Conservation (phyloP, 2,113 vertebrate genomes). For the Dasyornis broadbenti region DNA sequence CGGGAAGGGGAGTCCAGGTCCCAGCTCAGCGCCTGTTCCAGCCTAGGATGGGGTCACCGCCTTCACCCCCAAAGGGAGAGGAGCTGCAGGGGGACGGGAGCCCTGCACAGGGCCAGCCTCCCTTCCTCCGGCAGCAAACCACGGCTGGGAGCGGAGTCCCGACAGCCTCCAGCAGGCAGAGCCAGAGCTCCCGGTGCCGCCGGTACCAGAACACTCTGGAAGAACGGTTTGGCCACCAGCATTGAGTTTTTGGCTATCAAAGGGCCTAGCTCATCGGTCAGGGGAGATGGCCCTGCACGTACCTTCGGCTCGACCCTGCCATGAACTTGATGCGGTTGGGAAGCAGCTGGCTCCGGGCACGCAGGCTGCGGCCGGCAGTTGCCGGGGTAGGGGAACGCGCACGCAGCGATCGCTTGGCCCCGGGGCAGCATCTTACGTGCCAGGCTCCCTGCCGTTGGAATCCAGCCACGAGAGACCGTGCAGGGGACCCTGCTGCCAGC, state of each 20-base stretch:
- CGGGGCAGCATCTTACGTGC: slow-evolving; percentile 11
- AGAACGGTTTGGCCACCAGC: neutral
- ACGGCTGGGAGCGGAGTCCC: neutral
- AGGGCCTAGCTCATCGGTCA: neutral
- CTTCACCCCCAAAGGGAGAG: neutral
- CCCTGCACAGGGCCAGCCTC: neutral
- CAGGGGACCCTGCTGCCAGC: neutral
- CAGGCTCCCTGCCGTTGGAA: neutral
- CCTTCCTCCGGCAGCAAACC: neutral
- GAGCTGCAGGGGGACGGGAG: neutral
- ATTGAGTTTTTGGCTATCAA: neutral
- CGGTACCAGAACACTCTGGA: neutral
- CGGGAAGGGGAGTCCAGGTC: rapidly evolving
- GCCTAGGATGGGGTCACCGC: neutral
- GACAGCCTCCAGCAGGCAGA: neutral
- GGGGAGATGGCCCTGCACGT: neutral
- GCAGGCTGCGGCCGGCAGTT: neutral
- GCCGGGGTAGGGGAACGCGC: neutral
- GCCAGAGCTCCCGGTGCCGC: neutral
- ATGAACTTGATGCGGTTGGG: slow-evolving; percentile 22
- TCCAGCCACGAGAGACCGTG: neutral
- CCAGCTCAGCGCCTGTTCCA: neutral
- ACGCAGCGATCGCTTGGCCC: neutral
- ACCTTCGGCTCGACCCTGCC: neutral
- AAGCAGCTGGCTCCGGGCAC: neutral